Evolutionary conservation across 2,797 vertebrate genomes (phyloP).

Genomic region (Phoeniculus purpureus): DNA sequence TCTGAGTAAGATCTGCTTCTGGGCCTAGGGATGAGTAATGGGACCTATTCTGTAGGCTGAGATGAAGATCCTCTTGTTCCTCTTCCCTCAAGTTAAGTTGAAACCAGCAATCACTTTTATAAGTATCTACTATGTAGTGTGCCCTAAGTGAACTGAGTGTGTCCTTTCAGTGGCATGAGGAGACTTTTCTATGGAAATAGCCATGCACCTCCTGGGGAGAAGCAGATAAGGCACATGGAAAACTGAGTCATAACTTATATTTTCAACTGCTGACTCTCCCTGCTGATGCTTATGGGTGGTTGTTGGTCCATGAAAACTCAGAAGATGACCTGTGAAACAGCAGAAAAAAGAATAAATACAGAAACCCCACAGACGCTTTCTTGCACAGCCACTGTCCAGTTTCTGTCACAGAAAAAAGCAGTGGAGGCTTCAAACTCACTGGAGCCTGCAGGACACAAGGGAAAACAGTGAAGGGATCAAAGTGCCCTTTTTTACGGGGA

Average conservation of each 20-base stretch:
- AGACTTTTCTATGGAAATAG: not conserved
- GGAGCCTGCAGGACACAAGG: not conserved
- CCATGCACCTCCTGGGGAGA: not conserved
- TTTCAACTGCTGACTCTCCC: not conserved
- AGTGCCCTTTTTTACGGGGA: not conserved
- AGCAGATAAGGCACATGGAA: not conserved
- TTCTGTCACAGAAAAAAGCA: not conserved
- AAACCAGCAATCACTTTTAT: not conserved
- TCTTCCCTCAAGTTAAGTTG: not conserved
- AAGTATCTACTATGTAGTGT: not conserved
- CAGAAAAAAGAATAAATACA: not conserved
- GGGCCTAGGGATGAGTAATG: not conserved
- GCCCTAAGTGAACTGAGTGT: not conserved
- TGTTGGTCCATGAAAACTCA: not conserved
- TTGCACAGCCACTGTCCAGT: not conserved
- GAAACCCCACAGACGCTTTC: not conserved
- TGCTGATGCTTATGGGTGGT: not conserved
- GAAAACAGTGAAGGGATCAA: not conserved
- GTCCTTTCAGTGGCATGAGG: not conserved
- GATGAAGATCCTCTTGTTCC: not conserved
- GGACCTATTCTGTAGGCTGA: not conserved
- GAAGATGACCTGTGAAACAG: not conserved
- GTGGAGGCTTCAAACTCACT: not conserved
- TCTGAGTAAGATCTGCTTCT: not conserved
- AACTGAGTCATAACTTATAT: not conserved